phyloP scores from a whole-genome alignment of 1,140 invertebrate species.

The Drosophila auraria region DNA sequence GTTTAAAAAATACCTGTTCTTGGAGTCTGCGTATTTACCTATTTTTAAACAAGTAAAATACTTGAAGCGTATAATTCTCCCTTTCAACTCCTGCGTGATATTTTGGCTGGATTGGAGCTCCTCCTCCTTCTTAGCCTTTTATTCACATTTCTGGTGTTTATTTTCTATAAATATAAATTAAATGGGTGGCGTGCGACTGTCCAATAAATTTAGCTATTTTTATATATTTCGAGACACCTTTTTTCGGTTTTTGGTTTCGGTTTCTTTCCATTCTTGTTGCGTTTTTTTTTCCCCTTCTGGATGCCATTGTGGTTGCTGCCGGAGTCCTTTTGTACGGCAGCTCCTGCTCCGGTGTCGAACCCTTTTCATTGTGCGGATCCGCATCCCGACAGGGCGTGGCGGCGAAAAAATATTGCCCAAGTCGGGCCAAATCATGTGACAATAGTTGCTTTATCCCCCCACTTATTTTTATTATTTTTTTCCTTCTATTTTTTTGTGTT shows the following conservation, averaged over 20 bases:
- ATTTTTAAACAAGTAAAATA: not conserved
- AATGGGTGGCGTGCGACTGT: slow-evolving; percentile 82
- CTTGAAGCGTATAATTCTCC: not conserved
- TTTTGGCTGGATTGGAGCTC: not conserved
- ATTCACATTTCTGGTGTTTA: slow-evolving; percentile 51
- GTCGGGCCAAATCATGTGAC: slow-evolving; percentile 68
- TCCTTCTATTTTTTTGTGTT: slow-evolving; percentile 1
- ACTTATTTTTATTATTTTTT: slow-evolving; percentile 8
- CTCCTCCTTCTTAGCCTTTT: not conserved
- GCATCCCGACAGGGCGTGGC: slow-evolving; percentile 28
- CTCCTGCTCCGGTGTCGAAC: slow-evolving; percentile 59
- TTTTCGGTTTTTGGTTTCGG: slow-evolving; percentile 37
- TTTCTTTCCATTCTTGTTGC: slow-evolving; percentile 19
- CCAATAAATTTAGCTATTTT: slow-evolving; percentile 83
- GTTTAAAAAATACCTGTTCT: not conserved
- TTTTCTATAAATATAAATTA: slow-evolving; percentile 84
- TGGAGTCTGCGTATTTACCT: no score
- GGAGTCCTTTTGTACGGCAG: slow-evolving; percentile 60
- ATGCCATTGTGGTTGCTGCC: slow-evolving; percentile 48
- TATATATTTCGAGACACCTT: slow-evolving; percentile 71
- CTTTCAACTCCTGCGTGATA: not conserved
- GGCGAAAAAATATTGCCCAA: slow-evolving; percentile 39
- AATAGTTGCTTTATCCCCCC: slow-evolving; percentile 69
- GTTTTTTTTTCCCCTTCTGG: slow-evolving; percentile 23
- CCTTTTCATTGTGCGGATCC: slow-evolving; percentile 68